Base-by-base conservation (phyloP, 2,113 vertebrate species). In the Pyrgilauda ruficollis region DNA sequence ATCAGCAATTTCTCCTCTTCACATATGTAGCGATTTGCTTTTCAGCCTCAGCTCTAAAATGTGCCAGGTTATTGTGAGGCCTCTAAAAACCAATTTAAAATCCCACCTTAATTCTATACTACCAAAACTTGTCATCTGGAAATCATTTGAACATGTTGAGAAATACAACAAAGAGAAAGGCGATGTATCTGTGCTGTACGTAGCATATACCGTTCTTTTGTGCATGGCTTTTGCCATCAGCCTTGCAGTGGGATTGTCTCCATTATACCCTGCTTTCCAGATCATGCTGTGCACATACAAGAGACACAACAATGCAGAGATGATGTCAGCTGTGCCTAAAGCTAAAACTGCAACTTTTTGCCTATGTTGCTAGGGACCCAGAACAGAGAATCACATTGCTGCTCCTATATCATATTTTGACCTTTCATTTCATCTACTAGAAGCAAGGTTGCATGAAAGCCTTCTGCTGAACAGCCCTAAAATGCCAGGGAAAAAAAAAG, bases 211-310 rank as follows among this genome's bases (percentile, higher is more conserved):
- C 37, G 83, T 41, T 70, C 90, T 96, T 96, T 95, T 96, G 90
- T 97, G 85, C 72, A 30, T 22, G 61, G 96, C 83, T 96, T 96
- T 86, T 92, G 49, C 93, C 62, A 46, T 56, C 93, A 89, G 85
- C 95, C 94, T 96, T 95, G 94, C 83, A 81, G 59, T 30, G 90
- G 68, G 96, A 96, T 96, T 96, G 94, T 96, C 87, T 88, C 92
- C 93, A 96, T 94, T 97, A 81, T 96, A 86, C 53, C 61, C 84
- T 1, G 0, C 94, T 96, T 96, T 97, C 96, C 95, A 96, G 96
- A 97, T 75, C 88, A 44, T 2, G 0, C 96, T 93, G 92, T 72
- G 76, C 94, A 93, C 93, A 50, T 94, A 92, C 92, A 95, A 90
- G 93, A 88, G 96, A 70, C 64, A 68, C 44, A 93, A 97, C 94